A percentile compares a stretch with the other conserved stretches of the same genome.
phyloP scores from a whole-genome alignment of 2,797 vertebrate genomes.

The Channa striata region DNA sequence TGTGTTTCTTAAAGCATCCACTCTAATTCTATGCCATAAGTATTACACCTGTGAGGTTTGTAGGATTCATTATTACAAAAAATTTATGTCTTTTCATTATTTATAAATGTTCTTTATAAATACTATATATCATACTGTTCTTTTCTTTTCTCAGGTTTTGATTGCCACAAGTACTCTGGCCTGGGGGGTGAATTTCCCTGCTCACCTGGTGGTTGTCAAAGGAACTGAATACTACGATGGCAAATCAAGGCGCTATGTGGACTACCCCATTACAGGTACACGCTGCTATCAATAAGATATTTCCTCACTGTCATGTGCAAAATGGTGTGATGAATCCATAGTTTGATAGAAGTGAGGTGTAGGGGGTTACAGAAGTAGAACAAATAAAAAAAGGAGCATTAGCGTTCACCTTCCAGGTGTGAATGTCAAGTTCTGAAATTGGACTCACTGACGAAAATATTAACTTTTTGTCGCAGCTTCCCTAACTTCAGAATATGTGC shows the following conservation, averaged over 20 bases:
- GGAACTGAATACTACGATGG: conserved; percentile 98
- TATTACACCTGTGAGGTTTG: not conserved
- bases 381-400: too few relatives aligned
- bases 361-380: not conserved
- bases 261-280: conserved; percentile 98
- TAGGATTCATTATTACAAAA: too few relatives aligned
- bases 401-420: too few relatives aligned
- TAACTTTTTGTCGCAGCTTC: not conserved
- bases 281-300: not conserved
- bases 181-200: conserved; percentile 99
- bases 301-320: not conserved
- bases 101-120: too few relatives aligned
- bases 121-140: not conserved
- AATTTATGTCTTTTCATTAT: too few relatives aligned
- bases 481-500: not conserved
- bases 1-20: not conserved
- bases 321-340: not conserved
- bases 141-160: conserved; percentile 86
- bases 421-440: not conserved
- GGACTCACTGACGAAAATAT: not conserved
- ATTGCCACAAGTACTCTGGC: conserved; percentile 98
- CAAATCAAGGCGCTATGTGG: conserved; percentile 95
- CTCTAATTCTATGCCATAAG: too few relatives aligned
- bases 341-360: not conserved
- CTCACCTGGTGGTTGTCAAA: conserved; percentile 97